These are phyloP conservation scores for Euplexia lucipara DNA, from an alignment of 2,888 invertebrate genomes.

Conservation along the genomic window DNA sequence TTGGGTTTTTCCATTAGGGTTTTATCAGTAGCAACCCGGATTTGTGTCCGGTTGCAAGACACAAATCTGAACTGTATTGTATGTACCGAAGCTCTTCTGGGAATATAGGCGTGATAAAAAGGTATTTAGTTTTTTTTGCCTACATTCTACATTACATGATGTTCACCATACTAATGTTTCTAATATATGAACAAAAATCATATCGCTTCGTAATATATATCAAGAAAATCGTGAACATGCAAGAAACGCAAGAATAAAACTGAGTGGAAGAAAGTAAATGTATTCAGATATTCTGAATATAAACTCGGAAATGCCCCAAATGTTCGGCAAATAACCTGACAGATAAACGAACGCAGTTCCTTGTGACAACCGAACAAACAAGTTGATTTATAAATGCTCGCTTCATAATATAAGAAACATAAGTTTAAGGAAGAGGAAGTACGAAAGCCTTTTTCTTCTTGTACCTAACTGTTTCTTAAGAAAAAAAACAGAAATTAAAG, in stretches of 20 bases:
- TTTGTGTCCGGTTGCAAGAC: too few species aligned
- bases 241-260: background rate
- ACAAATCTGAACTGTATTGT: too few species aligned
- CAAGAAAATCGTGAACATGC: too few species aligned
- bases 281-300: slow-evolving; percentile 3
- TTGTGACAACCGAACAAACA: slow-evolving; percentile 32
- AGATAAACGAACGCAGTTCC: slow-evolving; percentile 10
- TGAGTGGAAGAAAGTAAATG: background rate
- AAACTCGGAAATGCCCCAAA: slow-evolving; percentile 3
- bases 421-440: background rate
- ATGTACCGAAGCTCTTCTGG: too few species aligned
- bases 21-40: too few species aligned
- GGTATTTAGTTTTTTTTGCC: too few species aligned
- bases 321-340: slow-evolving; percentile 4
- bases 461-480: background rate
- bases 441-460: background rate
- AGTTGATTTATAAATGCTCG: slow-evolving; percentile 38
- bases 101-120: too few species aligned
- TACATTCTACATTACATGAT: too few species aligned
- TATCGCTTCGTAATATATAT: too few species aligned
- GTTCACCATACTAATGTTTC: too few species aligned
- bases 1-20: too few species aligned
- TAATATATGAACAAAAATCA: too few species aligned
- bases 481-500: background rate
- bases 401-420: background rate